phyloP scores from a whole-genome alignment of 2,797 vertebrate species.

The Rhinogobio ventralis region DNA sequence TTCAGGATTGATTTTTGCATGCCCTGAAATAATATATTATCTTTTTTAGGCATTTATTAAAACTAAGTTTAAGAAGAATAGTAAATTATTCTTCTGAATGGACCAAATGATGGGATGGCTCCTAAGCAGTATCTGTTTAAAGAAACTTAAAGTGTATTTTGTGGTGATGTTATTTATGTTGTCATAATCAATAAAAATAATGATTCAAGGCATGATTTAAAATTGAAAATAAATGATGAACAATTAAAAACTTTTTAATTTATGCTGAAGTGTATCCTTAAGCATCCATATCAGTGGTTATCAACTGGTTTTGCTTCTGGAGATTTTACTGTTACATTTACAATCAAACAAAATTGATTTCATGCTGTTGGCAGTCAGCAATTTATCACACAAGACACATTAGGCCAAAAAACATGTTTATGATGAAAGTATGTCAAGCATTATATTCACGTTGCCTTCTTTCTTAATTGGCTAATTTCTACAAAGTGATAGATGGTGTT shows the following conservation, averaged over 20 bases:
- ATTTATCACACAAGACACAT: not conserved
- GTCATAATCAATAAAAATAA: constrained; percentile 63
- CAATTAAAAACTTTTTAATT: not conserved
- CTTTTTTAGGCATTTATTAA: not conserved
- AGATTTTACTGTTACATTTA: not conserved
- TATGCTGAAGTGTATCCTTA: not conserved
- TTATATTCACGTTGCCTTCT: not conserved
- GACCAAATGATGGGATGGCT: constrained; percentile 53
- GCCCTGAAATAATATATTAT: not conserved
- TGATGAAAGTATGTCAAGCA: not conserved
- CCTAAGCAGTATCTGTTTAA: constrained; percentile 44
- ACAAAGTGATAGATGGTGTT: constrained; percentile 5
- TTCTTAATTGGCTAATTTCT: not conserved
- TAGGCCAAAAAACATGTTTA: constrained; percentile 10
- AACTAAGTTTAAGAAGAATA: not conserved
- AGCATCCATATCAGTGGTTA: constrained; percentile 1
- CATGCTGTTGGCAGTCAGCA: not conserved
- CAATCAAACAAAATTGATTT: not conserved
- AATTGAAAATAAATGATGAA: not conserved
- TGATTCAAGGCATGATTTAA: constrained; percentile 39
- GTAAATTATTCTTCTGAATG: not conserved
- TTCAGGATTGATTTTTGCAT: constrained; percentile 3
- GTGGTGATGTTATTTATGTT: constrained; percentile 55
- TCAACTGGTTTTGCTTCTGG: constrained; percentile 11
- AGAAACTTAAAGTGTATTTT: constrained; percentile 18